Percentiles rank a stretch among this genome's conserved stretches.
Conservation (phyloP, 2,888 invertebrate genomes). For the Melolontha melolontha region DNA sequence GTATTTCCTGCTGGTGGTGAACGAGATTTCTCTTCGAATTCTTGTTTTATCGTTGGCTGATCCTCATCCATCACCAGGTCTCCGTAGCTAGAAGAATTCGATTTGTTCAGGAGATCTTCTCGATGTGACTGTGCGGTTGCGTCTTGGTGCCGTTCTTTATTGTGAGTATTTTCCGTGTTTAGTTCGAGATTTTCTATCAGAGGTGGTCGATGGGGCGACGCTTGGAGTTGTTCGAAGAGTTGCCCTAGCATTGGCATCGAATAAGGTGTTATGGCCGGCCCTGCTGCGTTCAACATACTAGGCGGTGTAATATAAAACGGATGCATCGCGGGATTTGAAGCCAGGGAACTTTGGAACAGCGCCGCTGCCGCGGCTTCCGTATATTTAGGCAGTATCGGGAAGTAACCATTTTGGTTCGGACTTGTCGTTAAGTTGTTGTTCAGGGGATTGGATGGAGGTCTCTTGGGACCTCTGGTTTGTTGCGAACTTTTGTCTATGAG, state of each 20-base stretch:
- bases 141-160: constrained; percentile 65
- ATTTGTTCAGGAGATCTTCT: constrained; percentile 53
- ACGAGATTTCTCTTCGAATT: constrained; percentile 55
- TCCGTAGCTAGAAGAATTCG: constrained; percentile 61
- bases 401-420: constrained; percentile 74
- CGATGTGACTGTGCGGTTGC: constrained; percentile 60
- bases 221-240: constrained; percentile 74
- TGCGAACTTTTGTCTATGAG: constrained; percentile 69
- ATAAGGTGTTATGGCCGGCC: constrained; percentile 64
- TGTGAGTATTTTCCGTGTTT: constrained; percentile 54
- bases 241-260: constrained; percentile 73
- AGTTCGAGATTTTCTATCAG: constrained; percentile 61
- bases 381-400: constrained; percentile 81
- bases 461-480: constrained; percentile 55
- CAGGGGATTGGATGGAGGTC: constrained; percentile 61
- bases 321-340: constrained; percentile 70
- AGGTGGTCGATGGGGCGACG: constrained; percentile 67
- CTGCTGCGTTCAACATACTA: constrained; percentile 64
- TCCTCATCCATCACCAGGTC: constrained; percentile 79
- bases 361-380: constrained; percentile 74
- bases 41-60: constrained; percentile 65
- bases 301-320: constrained; percentile 74
- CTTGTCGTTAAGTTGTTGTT: constrained; percentile 64
- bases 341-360: constrained; percentile 67
- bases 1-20: neutral